Base-by-base conservation (phyloP, 53 echinoderm and acorn worm genomes). In the Antedon mediterranea region DNA sequence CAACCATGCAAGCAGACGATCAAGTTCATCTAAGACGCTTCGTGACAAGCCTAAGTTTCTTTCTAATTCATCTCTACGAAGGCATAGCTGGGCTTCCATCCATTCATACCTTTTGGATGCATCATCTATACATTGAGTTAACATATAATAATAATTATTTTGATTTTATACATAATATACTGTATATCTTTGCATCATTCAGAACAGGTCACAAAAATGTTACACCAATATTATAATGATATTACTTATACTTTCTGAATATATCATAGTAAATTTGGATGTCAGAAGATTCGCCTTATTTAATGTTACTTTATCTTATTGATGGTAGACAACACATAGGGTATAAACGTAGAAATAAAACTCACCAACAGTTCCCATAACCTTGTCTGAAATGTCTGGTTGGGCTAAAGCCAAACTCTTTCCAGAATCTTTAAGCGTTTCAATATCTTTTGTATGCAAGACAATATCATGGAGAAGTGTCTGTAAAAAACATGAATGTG, bases 391-490 rank as follows among this genome's bases (percentile, higher is more conserved):
- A 80, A 92, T 80, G 31, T 87, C 82, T 73, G 93, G 93, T 31
- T 98, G 92, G 31, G 87, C 43, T 33, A 84, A 84, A 32, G 92
- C 92, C 41, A 98, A 71, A 44, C 93, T 88, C 42, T 98, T 98
- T 34, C 98, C 93, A 31, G 85, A 83, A 77, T 91, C 92, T 81
- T 98, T 98, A 71, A 93, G 85, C 73, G 93, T 98, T 71, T 86
- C 90, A 8, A 98, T 93, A 79, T 98, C 93, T 71, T 93, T 98
- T 85, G 88, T 89, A 81, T 98, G 98, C 8, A 87, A 80, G 30
- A 92, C 98, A 15, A 98, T 88, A 75, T 98, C 85, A 43, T 92
- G 89, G 79, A 90, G 88, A 33, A 97, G 84, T 32, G 82, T 86
- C 97, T 97, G 37, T 5, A 43, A 14, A 72, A 43, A 57, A 2